Evolutionary conservation across 2,888 invertebrate genomes (phyloP), one percentile per base, ranked within the genome.

Genomic region (Parochlus steinenii): DNA sequence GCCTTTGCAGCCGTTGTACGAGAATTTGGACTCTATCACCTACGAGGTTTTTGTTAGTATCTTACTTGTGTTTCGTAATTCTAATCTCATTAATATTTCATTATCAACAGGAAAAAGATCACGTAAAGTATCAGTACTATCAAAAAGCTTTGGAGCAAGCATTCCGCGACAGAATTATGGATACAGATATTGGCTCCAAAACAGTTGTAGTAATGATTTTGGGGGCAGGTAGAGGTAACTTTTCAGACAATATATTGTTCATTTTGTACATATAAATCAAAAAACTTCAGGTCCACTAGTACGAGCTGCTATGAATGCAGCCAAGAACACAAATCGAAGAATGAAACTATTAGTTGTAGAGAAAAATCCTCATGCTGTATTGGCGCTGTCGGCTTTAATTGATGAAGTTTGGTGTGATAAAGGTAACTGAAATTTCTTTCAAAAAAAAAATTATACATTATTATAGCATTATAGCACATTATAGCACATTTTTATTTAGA

Each of bases 41-140:
- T 99, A 99, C 54, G 93, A 95, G 65, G 79, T 89, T 15, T 99
- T 99, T 63, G 98, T n/a, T n/a, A n/a, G n/a, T n/a, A n/a, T n/a
- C n/a, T n/a, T n/a, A n/a, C n/a, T n/a, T n/a, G n/a, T n/a, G n/a
- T n/a, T n/a, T n/a, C n/a, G n/a, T n/a, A n/a, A n/a, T n/a, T n/a
- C n/a, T n/a, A n/a, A n/a, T n/a, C n/a, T n/a, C n/a, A n/a, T n/a
- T n/a, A n/a, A n/a, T n/a, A n/a, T n/a, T n/a, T n/a, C n/a, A n/a
- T n/a, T n/a, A n/a, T n/a, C n/a, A n/a, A n/a, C n/a, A n/a, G n/a
- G n/a, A 99, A 60, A 86, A 85, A 52, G 98, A 99, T 64, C 89
- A 90, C 8, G 68, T 90, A 3, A 98, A 99, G 56, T 98, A 98
- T 58, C 73, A 75, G 38, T 70, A 78, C 40, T 90, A 90, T 53